These are phyloP conservation scores for Ridgeia piscesae DNA, from an alignment of 1,140 invertebrate species.

Conservation along the genomic window DNA sequence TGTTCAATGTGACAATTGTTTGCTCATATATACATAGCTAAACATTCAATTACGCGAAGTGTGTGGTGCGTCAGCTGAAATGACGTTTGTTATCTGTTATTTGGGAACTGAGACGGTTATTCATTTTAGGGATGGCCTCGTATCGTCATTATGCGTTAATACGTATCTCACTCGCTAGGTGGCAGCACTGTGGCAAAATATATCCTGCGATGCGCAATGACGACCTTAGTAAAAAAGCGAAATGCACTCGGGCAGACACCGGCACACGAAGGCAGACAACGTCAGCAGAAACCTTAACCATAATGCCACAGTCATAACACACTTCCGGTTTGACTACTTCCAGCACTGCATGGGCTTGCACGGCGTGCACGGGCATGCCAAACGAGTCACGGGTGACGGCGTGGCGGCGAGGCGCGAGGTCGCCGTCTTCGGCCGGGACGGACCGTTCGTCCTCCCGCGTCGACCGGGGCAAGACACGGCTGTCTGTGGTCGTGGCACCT, in stretches of 20 bases:
- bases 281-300: neutral
- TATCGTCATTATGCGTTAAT: no score
- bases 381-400: neutral
- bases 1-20: no score
- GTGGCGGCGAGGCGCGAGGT: neutral
- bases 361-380: neutral
- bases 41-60: no score
- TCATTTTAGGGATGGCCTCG: no score
- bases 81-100: no score
- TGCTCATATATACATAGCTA: no score
- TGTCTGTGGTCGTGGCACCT: neutral
- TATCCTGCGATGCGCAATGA: no score
- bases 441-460: neutral
- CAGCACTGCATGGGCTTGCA: neutral
- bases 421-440: neutral
- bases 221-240: no score
- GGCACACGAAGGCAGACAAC: neutral
- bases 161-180: no score
- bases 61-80: no score
- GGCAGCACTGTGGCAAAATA: no score
- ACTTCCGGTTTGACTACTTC: neutral
- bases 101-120: no score
- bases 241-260: neutral
- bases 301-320: neutral
- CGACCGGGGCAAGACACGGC: neutral